Base-by-base conservation (phyloP, 2,113 vertebrate genomes). In the Girardinichthys multiradiatus region DNA sequence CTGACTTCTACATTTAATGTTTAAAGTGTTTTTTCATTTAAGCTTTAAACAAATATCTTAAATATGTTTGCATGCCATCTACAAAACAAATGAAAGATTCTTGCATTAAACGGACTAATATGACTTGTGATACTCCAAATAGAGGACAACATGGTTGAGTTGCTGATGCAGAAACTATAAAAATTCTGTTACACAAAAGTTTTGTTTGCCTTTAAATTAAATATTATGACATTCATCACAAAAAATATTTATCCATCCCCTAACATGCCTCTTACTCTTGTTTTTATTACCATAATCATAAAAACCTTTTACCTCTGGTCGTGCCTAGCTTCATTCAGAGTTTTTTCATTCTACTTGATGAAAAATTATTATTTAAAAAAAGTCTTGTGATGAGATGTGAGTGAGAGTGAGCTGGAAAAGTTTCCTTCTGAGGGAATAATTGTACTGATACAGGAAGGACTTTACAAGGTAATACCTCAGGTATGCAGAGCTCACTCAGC, bases 401-500 rank as follows among this genome's bases (percentile, higher is more conserved):
- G 8, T 51, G 48, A 51, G 21, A 54, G 10, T 5, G 21, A 2
- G 48, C 26, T 24, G 48, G 6, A 65, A 21, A 65, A 68, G 61
- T 64, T 45, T 58, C 21, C 35, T 54, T 1, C 17, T 64, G 64
- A 33, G 63, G 68, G 71, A 67, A 14, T 66, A 68, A 79, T 33
- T 29, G 72, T 29, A 66, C 30, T 76, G 72, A 84, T 19, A 62
- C 13, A 45, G 24, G 42, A 24, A 35, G 68, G 61, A 21, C 30
- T 61, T 27, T 54, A 37, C 60, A 64, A 64, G 63, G 10, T 57
- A 61, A 81, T 37, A 57, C 27, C 26, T 54, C 61, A 76, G 72
- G 74, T 67, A 72, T 75, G 84, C 71, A 21, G 57, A 0, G 42
- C 66, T 70, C 61, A 9, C 27, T 65, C 77, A 29, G 0, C 62